These are phyloP conservation scores for Sinosuthora webbiana DNA, from an alignment of 2,113 vertebrate species.

Conservation along the genomic window DNA sequence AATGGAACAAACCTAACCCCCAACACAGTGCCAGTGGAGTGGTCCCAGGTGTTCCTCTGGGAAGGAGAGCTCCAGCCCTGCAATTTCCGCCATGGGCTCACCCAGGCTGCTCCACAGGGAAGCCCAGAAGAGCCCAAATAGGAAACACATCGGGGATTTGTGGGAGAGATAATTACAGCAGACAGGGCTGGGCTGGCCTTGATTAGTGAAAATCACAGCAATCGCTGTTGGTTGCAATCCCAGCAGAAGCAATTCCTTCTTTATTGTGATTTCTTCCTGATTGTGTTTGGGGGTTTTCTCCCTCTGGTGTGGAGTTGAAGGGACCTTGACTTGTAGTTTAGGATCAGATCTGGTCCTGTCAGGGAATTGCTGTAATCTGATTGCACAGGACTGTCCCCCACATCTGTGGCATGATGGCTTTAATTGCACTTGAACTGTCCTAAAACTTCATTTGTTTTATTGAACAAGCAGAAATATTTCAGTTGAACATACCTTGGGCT, in stretches of 20 bases:
- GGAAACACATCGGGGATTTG: constrained; percentile 64
- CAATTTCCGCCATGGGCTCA: background rate
- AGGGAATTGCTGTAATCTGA: background rate
- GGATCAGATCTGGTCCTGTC: background rate
- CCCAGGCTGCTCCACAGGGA: background rate
- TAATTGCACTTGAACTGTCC: background rate
- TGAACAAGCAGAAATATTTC: background rate
- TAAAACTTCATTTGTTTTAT: background rate
- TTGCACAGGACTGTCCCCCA: background rate
- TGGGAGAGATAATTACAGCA: constrained; percentile 50
- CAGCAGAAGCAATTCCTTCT: constrained; percentile 16
- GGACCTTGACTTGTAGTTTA: background rate
- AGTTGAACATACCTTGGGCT: background rate
- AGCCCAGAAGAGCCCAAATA: constrained; percentile 38
- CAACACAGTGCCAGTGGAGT: background rate
- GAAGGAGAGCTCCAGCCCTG: background rate
- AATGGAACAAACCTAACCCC: no score
- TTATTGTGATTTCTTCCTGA: constrained; percentile 38
- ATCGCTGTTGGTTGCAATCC: constrained; percentile 56
- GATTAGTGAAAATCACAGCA: constrained; percentile 59
- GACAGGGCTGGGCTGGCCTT: constrained; percentile 47
- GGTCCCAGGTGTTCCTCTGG: background rate
- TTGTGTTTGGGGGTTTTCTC: background rate
- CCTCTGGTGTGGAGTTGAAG: background rate
- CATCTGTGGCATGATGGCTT: background rate